Percentiles rank a stretch among this genome's conserved stretches.
phyloP scores from a whole-genome alignment of 1,140 invertebrate species.

The Brachionus rotundiformis region DNA sequence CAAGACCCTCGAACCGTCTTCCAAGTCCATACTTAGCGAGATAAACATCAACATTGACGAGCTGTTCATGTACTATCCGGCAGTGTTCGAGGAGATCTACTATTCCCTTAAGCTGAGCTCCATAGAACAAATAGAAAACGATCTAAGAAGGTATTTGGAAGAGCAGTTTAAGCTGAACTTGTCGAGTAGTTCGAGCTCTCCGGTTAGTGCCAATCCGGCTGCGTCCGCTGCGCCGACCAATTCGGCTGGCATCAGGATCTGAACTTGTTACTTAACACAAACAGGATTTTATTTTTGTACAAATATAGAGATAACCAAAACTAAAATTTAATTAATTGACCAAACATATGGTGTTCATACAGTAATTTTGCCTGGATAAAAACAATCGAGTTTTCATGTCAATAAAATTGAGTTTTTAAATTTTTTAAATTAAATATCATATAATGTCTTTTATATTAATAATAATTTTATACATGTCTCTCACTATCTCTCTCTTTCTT shows the following conservation, averaged over 20 bases:
- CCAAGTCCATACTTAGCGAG: conserved; percentile 42
- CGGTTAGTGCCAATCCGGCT: not conserved
- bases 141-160: conserved; percentile 49
- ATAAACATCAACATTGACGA: conserved; percentile 48
- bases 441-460: not conserved
- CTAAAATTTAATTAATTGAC: no score
- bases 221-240: not conserved
- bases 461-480: not conserved
- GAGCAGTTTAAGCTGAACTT: conserved; percentile 42
- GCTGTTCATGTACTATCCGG: conserved; percentile 43
- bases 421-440: not conserved
- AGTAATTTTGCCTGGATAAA: conserved; percentile 21
- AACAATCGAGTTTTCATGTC: not conserved
- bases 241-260: not conserved
- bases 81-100: conserved; percentile 47
- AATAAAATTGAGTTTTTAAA: conserved; percentile 24
- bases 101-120: conserved; percentile 37
- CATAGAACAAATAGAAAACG: conserved; percentile 48
- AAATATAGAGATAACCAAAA: not conserved
- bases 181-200: conserved; percentile 20
- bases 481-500: not conserved
- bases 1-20: not conserved
- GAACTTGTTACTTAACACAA: not conserved
- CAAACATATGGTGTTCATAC: no score
- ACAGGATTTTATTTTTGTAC: not conserved